Conservation (phyloP, 1,140 invertebrate species). For the Heliconius melpomene region DNA sequence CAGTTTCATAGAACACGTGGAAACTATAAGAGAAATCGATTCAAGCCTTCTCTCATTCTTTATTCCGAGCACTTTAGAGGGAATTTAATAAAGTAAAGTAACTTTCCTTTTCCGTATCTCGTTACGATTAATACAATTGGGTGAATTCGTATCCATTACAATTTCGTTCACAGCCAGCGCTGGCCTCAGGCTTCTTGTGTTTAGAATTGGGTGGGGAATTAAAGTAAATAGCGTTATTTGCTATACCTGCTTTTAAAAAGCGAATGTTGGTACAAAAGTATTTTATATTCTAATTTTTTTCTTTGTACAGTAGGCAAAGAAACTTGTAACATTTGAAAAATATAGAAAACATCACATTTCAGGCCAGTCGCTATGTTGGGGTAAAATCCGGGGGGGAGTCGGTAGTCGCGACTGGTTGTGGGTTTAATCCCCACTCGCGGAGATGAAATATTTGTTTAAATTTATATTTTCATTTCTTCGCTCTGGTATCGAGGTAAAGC, state of each 20-base stretch:
- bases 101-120: background rate
- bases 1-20: background rate
- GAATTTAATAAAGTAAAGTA: constrained; percentile 19
- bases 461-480: too few species aligned
- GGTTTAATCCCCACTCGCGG: too few species aligned
- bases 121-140: constrained; percentile 13
- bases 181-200: background rate
- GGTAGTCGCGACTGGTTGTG: too few species aligned
- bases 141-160: constrained; percentile 11
- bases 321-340: too few species aligned
- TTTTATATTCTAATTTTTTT: background rate
- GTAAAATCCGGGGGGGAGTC: too few species aligned
- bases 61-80: constrained; percentile 5
- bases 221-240: background rate
- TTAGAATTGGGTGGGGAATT: background rate
- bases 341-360: too few species aligned
- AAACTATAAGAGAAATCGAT: background rate
- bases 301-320: background rate
- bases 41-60: background rate
- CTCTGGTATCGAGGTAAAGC: too few species aligned
- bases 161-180: background rate
- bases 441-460: too few species aligned
- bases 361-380: too few species aligned
- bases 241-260: background rate
- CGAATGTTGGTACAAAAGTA: too few species aligned